Percentiles rank a stretch among this genome's conserved stretches.
Evolutionary conservation across 1,140 invertebrate species (phyloP).

Genomic region (Physella acuta): DNA sequence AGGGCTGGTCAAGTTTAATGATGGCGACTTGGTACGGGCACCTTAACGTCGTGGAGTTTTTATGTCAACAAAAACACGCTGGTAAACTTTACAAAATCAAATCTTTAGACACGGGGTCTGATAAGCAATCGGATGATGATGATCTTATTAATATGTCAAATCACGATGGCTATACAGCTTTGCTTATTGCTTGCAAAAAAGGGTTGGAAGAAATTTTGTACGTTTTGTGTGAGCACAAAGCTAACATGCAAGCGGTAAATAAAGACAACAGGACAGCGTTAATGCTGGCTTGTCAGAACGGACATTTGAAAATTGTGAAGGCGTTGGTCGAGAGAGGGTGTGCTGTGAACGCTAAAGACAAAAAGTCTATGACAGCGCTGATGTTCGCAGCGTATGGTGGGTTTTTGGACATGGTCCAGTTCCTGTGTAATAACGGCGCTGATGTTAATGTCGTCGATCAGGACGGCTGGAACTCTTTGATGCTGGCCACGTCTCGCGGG

Average conservation of each 20-base stretch:
- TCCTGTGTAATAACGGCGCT: not conserved
- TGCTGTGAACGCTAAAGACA: not conserved
- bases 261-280: not conserved
- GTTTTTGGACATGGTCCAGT: not conserved
- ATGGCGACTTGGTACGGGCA: constrained; percentile 92
- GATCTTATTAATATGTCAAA: too few species aligned
- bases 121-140: too few species aligned
- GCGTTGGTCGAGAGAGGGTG: not conserved
- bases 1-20: constrained; percentile 76
- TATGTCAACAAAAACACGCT: too few species aligned
- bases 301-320: not conserved
- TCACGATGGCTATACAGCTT: not conserved
- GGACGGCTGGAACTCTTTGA: not conserved
- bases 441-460: not conserved
- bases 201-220: not conserved
- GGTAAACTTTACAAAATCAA: too few species aligned
- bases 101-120: too few species aligned
- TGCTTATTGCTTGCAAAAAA: not conserved
- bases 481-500: not conserved
- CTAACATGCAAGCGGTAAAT: not conserved
- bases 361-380: not conserved
- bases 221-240: not conserved
- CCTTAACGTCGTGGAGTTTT: constrained; percentile 79
- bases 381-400: not conserved
- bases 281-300: not conserved